phyloP scores from a whole-genome alignment of 1,140 invertebrate genomes.

The Ptiloglossa arizonensis region DNA sequence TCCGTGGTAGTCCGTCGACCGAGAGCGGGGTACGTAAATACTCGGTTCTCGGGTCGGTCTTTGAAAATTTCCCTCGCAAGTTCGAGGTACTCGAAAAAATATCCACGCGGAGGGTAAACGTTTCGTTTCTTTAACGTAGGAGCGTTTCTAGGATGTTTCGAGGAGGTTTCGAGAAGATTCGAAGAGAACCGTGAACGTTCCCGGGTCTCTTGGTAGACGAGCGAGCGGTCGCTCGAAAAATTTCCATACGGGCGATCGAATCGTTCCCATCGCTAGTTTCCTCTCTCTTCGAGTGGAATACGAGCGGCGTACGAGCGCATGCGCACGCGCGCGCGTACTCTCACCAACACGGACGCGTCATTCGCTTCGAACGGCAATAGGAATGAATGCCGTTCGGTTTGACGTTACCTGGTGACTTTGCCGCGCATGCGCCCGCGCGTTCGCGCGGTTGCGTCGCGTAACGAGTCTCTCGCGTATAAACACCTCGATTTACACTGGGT shows the following conservation, averaged over 20 bases:
- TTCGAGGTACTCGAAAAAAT: too few species aligned
- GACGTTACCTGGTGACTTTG: conserved; percentile 21
- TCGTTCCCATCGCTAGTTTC: conserved; percentile 11
- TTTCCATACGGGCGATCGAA: conserved; percentile 18
- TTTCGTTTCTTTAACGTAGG: too few species aligned
- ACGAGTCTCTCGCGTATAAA: conserved; percentile 10
- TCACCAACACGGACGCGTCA: conserved; percentile 17
- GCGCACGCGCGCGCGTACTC: neutral
- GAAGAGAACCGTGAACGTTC: too few species aligned
- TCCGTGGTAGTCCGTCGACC: too few species aligned
- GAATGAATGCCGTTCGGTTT: conserved; percentile 41
- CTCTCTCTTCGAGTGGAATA: conserved; percentile 19
- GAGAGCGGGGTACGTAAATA: too few species aligned
- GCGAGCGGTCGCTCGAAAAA: conserved; percentile 3
- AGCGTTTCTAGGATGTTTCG: too few species aligned
- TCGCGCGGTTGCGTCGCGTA: conserved; percentile 7
- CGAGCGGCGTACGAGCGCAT: conserved; percentile 13
- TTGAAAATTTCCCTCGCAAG: too few species aligned
- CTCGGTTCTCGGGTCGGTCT: too few species aligned
- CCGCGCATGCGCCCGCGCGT: neutral
- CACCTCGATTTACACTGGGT: conserved; percentile 11
- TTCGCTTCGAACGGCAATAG: conserved; percentile 40
- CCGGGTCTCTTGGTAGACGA: too few species aligned
- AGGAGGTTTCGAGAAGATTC: too few species aligned
- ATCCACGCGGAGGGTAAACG: too few species aligned